phyloP scores from a whole-genome alignment of 2,113 vertebrate genomes.

The Actenoides lindsayi region DNA sequence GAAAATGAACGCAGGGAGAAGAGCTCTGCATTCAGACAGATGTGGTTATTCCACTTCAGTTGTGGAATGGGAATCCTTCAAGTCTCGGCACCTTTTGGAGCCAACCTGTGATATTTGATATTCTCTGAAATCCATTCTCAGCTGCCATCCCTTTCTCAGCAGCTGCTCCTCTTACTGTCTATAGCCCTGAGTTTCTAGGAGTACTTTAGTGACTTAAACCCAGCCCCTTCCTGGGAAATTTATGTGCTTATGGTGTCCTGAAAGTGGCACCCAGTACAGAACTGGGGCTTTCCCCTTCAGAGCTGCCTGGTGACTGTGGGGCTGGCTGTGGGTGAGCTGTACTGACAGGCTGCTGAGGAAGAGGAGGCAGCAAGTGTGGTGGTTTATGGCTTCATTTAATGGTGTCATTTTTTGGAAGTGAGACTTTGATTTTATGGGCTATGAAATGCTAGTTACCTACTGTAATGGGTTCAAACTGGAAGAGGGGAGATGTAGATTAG shows the following conservation, averaged over 20 bases:
- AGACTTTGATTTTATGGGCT: neutral
- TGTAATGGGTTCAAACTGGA: too few relatives aligned
- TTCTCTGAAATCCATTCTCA: neutral
- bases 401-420: too few relatives aligned
- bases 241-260: neutral
- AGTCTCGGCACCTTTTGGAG: neutral
- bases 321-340: rapidly evolving
- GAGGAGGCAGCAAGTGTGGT: neutral
- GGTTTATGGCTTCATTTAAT: neutral
- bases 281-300: rapidly evolving
- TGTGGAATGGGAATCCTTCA: neutral
- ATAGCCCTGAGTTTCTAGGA: neutral
- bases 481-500: too few relatives aligned
- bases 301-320: rapidly evolving
- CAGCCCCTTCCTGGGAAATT: neutral
- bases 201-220: neutral
- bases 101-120: neutral
- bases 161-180: neutral
- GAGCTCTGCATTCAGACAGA: neutral
- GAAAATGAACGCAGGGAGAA: neutral
- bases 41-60: neutral
- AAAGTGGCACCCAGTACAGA: neutral
- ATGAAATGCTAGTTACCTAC: neutral
- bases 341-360: neutral
- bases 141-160: neutral